Percentiles rank a stretch among this genome's conserved stretches.
phyloP scores from a whole-genome alignment of 1,140 invertebrate species.

The Mamestra configurata region DNA sequence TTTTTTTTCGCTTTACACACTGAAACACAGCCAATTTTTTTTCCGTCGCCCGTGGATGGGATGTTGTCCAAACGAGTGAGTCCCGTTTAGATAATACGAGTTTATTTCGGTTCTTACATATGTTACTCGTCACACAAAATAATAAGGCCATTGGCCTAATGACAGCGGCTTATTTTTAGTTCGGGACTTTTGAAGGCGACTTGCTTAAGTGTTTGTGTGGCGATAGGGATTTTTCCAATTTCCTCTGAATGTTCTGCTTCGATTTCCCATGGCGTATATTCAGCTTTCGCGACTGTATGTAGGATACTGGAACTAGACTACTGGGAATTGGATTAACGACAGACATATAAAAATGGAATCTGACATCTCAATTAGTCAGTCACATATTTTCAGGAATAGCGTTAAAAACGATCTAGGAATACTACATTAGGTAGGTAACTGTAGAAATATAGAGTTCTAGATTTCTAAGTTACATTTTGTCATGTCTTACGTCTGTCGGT shows the following conservation, averaged over 20 bases:
- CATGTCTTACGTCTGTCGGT: too few species aligned
- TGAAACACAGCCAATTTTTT: conserved; percentile 76
- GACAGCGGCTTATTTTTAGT: conserved; percentile 83
- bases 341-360: conserved; percentile 8
- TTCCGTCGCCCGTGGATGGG: conserved; percentile 62
- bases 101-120: conserved; percentile 82
- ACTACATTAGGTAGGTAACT: too few species aligned
- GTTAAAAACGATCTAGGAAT: neutral
- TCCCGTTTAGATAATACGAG: conserved; percentile 78
- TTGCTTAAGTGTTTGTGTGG: conserved; percentile 65
- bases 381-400: conserved; percentile 3
- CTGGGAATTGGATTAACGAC: conserved; percentile 33
- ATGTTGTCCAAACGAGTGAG: conserved; percentile 65
- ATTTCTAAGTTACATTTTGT: neutral
- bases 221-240: conserved; percentile 56
- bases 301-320: conserved; percentile 29
- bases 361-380: conserved; percentile 8
- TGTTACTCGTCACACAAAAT: conserved; percentile 83
- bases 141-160: conserved; percentile 86
- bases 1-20: conserved; percentile 57
- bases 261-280: neutral
- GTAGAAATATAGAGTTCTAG: neutral
- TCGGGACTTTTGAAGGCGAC: conserved; percentile 73
- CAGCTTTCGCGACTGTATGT: conserved; percentile 24
- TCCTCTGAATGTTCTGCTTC: neutral